Evolutionary conservation across 2,113 vertebrate species (phyloP).

Genomic region (Entomyzon cyanotis): DNA sequence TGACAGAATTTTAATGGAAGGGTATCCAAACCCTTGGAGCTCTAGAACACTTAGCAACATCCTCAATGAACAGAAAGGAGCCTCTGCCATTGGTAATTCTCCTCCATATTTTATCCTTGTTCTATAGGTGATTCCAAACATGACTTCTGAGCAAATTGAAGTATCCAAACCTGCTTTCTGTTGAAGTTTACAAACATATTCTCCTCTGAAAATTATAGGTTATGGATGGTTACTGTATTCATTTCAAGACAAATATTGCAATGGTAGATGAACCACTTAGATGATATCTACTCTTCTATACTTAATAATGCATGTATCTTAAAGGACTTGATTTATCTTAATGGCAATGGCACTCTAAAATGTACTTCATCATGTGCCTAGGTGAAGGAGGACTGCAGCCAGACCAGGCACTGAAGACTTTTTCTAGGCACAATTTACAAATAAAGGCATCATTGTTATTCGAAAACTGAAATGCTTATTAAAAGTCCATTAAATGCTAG

Average conservation of each 20-base stretch:
- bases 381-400: background rate
- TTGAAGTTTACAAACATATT: background rate
- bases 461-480: background rate
- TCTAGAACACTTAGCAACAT: background rate
- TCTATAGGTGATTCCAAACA: background rate
- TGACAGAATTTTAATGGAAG: background rate
- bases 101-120: background rate
- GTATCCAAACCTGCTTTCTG: background rate
- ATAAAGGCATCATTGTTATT: background rate
- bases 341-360: background rate
- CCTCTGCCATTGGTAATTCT: background rate
- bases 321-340: background rate
- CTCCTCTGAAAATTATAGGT: background rate
- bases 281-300: background rate
- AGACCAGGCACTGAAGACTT: background rate
- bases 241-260: background rate
- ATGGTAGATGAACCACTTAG: background rate
- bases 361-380: background rate
- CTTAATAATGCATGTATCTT: background rate
- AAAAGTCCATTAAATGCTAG: background rate
- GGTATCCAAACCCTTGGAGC: background rate
- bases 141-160: background rate
- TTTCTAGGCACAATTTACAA: background rate
- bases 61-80: background rate
- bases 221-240: background rate